Evolutionary conservation across 2,113 vertebrate genomes (phyloP), one percentile per base, ranked within the genome.

Genomic region (Alaudala cheleensis): DNA sequence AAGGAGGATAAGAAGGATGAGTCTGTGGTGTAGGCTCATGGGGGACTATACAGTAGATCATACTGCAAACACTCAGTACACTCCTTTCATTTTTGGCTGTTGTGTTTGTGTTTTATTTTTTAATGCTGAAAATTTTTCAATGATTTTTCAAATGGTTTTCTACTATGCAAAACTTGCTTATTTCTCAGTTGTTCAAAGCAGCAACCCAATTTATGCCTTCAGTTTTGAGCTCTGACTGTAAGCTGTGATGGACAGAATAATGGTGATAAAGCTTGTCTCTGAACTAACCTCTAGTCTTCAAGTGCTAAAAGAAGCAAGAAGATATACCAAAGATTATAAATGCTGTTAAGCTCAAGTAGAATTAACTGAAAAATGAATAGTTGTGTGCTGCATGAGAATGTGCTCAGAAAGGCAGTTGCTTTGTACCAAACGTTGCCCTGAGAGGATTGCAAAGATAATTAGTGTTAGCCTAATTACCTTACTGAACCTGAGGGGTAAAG

Each of bases 61-160:
- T n/a, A 15, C 29, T 33, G 26, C 1, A 0, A 66, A 25, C 12
- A 14, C 0, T 1, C 12, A 33, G 5, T 47, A 28, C 9, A 31
- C 5, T 5, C 11, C 23, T 77, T 37, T 73, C 6, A 8, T 57
- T 33, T 85, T 73, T 58, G 24, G 9, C 12, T 33, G 25, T 9
- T 51, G 11, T 53, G 54, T 13, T 74, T 58, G 14, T 61, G 31
- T 7, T 24, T 45, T 37, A 14, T 34, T 54, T n/a, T 33, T 10
- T 25, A 33, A 12, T 37, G 44, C 12, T 60, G 70, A 64, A 11
- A 14, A 7, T 26, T 49, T 70, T 71, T 9, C 8, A 12, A 1
- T 44, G 6, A 23, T 60, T 56, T 89, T 71, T 80, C 4, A 34
- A 7, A n/a, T 24, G 7, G 7, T 44, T 64, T 92, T 5, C 29